Evolutionary conservation across 2,797 vertebrate genomes (phyloP), one percentile per base, ranked within the genome.

Genomic region (Microctenopoma steveboyesi): DNA sequence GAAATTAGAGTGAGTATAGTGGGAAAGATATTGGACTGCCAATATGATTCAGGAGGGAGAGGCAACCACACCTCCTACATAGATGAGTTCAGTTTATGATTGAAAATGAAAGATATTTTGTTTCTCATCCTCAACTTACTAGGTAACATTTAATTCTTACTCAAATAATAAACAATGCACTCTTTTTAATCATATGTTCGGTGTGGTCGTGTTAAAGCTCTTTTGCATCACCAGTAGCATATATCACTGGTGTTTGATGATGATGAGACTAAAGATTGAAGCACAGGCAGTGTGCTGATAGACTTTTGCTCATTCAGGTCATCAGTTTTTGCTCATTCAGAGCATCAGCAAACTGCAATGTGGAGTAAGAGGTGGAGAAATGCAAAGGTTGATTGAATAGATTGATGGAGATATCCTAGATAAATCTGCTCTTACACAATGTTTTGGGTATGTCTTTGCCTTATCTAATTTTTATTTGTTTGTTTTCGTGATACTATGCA

Each of bases 251-350:
- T 65, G 37, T 60, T 64, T 76, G 45, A 73, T 25, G 45, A 73
- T 25, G 22, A 37, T 51, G 27, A 69, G 18, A 50, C 45, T 12
- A 39, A 69, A 77, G 28, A 37, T 50, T 56, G 53, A 45, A 59
- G 22, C 57, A 54, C 53, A 39, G 49, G 12, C n/a, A 35, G 33
- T 35, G 33, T 35, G 33, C 13, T 28, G 28, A 72, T 75, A 73
- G 62, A 72, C 47, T 57, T 16, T 59, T 65, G 30, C 61, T 68
- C 51, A 69, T 78, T 83, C 45, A 54, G 69, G 72, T 30, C 52
- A 62, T 82, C 78, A 88, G 82, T 84, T 60, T 83, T 87, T 53
- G 67, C 53, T 79, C 78, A 74, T 81, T 83, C 65, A 67, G 45
- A 75, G 58, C 56, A 54, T 70, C 54, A 61, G 62, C 64, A 68